Conservation (phyloP, 2,797 vertebrate genomes). For the Gallinago solitaria region DNA sequence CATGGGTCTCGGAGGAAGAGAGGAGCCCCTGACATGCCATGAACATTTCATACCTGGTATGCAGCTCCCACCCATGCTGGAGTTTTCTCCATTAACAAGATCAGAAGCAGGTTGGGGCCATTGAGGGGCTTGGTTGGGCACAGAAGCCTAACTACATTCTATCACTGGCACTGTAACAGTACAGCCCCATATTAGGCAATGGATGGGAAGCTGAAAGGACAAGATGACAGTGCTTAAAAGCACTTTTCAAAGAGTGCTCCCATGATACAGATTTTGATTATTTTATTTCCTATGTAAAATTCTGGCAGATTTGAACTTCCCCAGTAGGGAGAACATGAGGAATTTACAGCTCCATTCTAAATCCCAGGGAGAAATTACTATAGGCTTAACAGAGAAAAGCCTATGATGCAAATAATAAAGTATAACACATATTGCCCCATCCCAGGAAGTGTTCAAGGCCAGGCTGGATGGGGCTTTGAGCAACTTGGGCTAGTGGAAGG, state of each 20-base stretch:
- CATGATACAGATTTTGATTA: background rate
- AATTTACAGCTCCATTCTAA: background rate
- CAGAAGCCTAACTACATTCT: conserved; percentile 7
- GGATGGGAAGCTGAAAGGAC: background rate
- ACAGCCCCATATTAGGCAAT: background rate
- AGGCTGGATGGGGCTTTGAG: background rate
- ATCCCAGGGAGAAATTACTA: background rate
- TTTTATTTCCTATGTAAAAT: background rate
- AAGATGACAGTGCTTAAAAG: background rate
- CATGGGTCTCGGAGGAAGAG: background rate
- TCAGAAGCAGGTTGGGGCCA: background rate
- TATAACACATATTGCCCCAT: background rate
- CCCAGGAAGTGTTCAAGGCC: background rate
- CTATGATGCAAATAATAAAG: background rate
- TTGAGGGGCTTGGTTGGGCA: background rate
- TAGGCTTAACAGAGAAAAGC: background rate
- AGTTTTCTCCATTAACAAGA: background rate
- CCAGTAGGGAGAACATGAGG: background rate
- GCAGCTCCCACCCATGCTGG: background rate
- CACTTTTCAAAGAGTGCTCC: background rate
- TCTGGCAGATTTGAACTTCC: background rate
- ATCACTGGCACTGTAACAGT: background rate
- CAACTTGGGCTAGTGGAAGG: background rate
- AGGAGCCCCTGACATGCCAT: background rate
- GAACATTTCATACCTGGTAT: background rate